Evolutionary conservation across 2,888 invertebrate species (phyloP), one percentile per base, ranked within the genome.

Genomic region (Physocephala rufipes): DNA sequence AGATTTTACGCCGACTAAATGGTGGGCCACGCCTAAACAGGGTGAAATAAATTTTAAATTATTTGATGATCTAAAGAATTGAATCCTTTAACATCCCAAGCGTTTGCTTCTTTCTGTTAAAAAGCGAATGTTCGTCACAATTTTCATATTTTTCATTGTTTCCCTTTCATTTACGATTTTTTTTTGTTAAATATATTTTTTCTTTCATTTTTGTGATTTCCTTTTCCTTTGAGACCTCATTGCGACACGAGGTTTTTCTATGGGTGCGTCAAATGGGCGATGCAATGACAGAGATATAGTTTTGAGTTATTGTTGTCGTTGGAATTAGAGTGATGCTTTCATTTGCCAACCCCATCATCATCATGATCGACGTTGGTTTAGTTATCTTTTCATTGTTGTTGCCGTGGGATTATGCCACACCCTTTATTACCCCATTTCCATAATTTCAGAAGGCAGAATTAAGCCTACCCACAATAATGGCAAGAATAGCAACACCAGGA

Each of bases 161-260:
- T 19, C 58, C 58, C 24, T 24, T 19, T 58, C 5, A 43, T 45
- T 67, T 43, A 36, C 36, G n/a, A n/a, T 5, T 36, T 61, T 30
- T 19, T 62, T 28, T 30, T 64, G 21, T 13, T 67, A 45, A 21
- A 16, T 4, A 2, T 7, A 21, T 28, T 16, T 28, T 55, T 36
- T 36, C 36, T 36, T 36, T 7, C 9, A 36, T 7, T 9, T 36
- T 36, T 36, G n/a, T 36, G 36, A 9, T 36, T 36, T 36, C 36
- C 36, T 4, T 36, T 36, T 58, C 36, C 36, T 4, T 36, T 36
- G 47, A 51, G 72, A 49, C 68, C 69, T 72, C 72, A 69, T 70
- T 70, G 65, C 69, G 66, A 64, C n/a, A n/a, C 70, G 69, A 65
- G 63, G 68, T 69, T 72, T 69, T 72, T 72, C 61, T 72, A 72